Conservation (phyloP, 2,797 vertebrate genomes). For the Accipiter superciliosus region DNA sequence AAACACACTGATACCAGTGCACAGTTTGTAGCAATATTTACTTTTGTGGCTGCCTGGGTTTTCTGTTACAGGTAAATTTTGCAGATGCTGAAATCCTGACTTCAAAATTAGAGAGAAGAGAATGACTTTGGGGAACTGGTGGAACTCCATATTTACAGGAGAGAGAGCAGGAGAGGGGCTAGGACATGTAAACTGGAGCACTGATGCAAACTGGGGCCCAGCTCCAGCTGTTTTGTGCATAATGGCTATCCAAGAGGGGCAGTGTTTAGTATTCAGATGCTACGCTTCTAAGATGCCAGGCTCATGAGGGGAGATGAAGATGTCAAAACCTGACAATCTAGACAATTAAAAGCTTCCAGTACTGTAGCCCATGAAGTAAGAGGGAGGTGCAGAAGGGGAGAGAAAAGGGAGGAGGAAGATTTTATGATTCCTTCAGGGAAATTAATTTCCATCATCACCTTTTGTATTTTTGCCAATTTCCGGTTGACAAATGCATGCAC, state of each 20-base stretch:
- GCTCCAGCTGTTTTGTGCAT: neutral
- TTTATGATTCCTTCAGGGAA: slow-evolving; percentile 1
- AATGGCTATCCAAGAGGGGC: neutral
- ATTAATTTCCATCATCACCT: neutral
- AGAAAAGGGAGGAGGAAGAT: neutral
- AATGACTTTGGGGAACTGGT: neutral
- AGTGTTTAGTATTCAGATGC: neutral
- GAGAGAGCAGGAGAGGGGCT: neutral
- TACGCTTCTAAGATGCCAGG: neutral
- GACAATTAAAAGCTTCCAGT: slow-evolving; percentile 10
- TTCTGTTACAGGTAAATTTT: neutral
- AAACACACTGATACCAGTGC: neutral
- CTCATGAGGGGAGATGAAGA: neutral
- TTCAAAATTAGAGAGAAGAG: neutral
- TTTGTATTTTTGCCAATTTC: slow-evolving; percentile 25
- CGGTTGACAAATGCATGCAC: neutral
- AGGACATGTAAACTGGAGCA: neutral
- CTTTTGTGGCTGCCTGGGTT: neutral
- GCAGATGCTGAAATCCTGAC: neutral
- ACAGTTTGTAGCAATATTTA: neutral
- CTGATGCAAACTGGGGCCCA: neutral
- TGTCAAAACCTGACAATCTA: slow-evolving; percentile 14
- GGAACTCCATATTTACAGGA: neutral
- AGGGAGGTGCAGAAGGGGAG: neutral
- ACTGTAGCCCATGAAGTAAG: neutral